Evolutionary conservation across 1,140 invertebrate genomes (phyloP).

Genomic region (Bursaphelenchus mucronatus): DNA sequence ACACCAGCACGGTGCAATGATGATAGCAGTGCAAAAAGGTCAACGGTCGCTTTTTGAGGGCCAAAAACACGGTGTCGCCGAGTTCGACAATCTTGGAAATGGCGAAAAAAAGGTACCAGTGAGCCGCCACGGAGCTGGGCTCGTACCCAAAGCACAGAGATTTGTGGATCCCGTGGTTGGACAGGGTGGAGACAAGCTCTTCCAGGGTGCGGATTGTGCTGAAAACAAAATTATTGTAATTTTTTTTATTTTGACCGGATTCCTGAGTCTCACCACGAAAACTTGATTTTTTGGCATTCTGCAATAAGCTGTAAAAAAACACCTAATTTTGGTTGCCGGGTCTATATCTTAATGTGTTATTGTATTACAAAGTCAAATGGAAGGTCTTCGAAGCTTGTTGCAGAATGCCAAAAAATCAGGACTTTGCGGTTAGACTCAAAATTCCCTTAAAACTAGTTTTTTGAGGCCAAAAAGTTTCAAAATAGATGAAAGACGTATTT

Average conservation of each 20-base stretch:
- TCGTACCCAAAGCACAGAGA: slow-evolving; percentile 87
- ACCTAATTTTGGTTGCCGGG: neutral
- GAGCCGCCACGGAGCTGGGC: slow-evolving; percentile 76
- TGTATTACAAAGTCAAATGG: slow-evolving; percentile 75
- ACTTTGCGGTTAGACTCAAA: slow-evolving; percentile 59
- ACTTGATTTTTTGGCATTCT: slow-evolving; percentile 4
- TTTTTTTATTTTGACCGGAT: neutral
- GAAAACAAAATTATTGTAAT: slow-evolving; percentile 17
- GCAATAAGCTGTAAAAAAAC: slow-evolving; percentile 8
- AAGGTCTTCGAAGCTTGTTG: slow-evolving; percentile 56
- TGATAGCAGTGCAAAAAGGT: slow-evolving; percentile 80
- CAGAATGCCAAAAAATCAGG: slow-evolving; percentile 17
- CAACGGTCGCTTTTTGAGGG: slow-evolving; percentile 85
- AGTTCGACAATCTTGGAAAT: slow-evolving; percentile 89
- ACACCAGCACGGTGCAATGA: slow-evolving; percentile 74
- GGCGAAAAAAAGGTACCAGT: slow-evolving; percentile 88
- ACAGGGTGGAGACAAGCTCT: slow-evolving; percentile 31
- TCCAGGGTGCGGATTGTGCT: slow-evolving; percentile 24
- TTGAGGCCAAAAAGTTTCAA: no score
- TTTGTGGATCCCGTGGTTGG: slow-evolving; percentile 73
- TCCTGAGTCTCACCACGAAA: neutral
- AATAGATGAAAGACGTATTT: no score
- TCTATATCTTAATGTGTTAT: slow-evolving; percentile 80
- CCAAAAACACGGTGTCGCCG: slow-evolving; percentile 94
- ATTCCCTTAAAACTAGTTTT: no score